Percentiles rank a stretch among this genome's conserved stretches.
These are phyloP conservation scores for Probosciger aterrimus DNA, from an alignment of 2,113 vertebrate genomes.

Conservation along the genomic window DNA sequence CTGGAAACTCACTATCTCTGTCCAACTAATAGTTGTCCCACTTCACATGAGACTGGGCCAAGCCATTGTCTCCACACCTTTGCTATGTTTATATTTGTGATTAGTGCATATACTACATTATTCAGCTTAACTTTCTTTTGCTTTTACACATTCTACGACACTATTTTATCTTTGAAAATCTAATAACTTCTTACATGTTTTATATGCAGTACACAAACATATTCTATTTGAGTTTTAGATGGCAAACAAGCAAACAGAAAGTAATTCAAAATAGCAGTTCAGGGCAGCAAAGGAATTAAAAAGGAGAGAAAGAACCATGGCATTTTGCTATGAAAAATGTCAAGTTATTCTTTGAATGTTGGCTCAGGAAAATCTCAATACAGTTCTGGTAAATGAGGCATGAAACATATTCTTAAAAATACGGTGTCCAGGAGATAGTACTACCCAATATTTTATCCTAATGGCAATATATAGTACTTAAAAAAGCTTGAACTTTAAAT, in stretches of 20 bases:
- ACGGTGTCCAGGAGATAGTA: slow-evolving; percentile 17
- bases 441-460: slow-evolving; percentile 53
- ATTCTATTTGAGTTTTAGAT: background rate
- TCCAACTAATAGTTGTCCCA: background rate
- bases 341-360: slow-evolving; percentile 57
- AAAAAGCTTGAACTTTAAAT: slow-evolving; percentile 60
- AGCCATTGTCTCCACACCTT: background rate
- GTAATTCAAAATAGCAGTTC: background rate
- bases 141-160: background rate
- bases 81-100: background rate
- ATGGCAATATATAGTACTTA: slow-evolving; percentile 16
- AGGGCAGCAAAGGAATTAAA: background rate
- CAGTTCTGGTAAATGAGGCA: slow-evolving; percentile 59
- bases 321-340: slow-evolving; percentile 20
- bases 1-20: background rate
- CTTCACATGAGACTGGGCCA: background rate
- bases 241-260: background rate
- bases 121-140: background rate
- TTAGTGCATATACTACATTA: background rate
- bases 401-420: slow-evolving; percentile 61
- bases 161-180: background rate
- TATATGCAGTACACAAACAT: background rate
- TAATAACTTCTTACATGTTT: background rate
- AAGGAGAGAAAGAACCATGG: background rate
- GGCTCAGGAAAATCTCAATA: slow-evolving; percentile 55